These are phyloP conservation scores for Microtus pennsylvanicus DNA, from an alignment of 2,113 vertebrate species.

Conservation along the genomic window DNA sequence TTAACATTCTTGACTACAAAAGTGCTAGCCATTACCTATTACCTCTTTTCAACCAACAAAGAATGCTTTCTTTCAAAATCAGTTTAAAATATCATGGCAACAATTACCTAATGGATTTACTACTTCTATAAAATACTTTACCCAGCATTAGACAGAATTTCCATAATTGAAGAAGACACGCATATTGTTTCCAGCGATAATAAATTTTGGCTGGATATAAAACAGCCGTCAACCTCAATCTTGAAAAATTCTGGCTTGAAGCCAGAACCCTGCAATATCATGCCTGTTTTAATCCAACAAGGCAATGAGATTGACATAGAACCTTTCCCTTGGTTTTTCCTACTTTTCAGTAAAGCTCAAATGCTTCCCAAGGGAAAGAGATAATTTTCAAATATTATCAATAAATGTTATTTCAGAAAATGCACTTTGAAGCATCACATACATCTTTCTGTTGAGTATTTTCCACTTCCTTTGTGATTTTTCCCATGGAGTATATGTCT, in stretches of 20 bases:
- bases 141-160: conserved; percentile 49
- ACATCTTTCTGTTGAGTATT: not conserved
- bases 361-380: not conserved
- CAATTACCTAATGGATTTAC: conserved; percentile 65
- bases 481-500: not conserved
- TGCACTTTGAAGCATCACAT: not conserved
- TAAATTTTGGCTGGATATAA: conserved; percentile 76
- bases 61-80: not conserved
- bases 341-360: conserved; percentile 36
- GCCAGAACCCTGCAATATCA: not conserved
- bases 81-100: conserved; percentile 57
- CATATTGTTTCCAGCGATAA: conserved; percentile 74
- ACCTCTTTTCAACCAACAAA: not conserved
- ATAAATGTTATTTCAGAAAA: not conserved
- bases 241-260: conserved; percentile 36
- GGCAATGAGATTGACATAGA: conserved; percentile 24
- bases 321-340: conserved; percentile 14
- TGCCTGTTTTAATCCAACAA: conserved; percentile 3
- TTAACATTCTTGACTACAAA: not conserved
- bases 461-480: conserved; percentile 15
- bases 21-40: not conserved
- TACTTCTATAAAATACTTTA: conserved; percentile 36
- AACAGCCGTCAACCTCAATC: conserved; percentile 53
- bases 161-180: conserved; percentile 66
- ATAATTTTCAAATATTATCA: not conserved